Evolutionary conservation across 2,888 invertebrate genomes (phyloP), one percentile per base, ranked within the genome.

Genomic region (Stenurella melanura): DNA sequence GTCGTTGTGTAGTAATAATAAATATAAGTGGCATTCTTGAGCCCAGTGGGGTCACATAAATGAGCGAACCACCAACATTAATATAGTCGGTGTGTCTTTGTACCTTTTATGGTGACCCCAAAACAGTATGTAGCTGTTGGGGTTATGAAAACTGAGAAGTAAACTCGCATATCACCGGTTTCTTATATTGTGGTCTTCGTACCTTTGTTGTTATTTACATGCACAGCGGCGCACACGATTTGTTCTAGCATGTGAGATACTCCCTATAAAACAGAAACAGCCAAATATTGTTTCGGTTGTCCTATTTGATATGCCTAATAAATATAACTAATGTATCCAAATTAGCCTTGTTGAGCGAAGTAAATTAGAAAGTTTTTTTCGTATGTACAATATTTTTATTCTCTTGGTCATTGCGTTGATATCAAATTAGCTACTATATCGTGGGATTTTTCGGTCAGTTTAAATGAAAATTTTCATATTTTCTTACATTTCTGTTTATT

Each of bases 41-140:
- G n/a, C 60, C 58, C 70, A 38, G 60, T 60, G 60, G 38, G 70
- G 70, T 60, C 70, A 50, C 38, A 70, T 70, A 70, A 70, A 70
- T 70, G 70, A 58, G 70, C 58, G 60, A 70, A 70, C 70, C 70
- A 70, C 70, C 34, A 60, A 60, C 70, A 60, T 70, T 70, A 70
- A 70, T 70, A 70, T 50, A 38, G 60, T 21, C 70, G 70, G 60
- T 70, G 60, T 15, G 19, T 38, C 60, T 57, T 60, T 60, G 60
- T 60, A 19, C 19, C 34, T 70, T 70, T 70, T 70, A 70, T 21
- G 19, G 21, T 70, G 70, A 70, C 70, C 70, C 70, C 70, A 19
- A 70, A 70, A 60, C 58, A 70, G 18, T 60, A 60, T 42, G 60
- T 21, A 38, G 42, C 38, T 21, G 60, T 34, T 42, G 70, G 70